Conservation (phyloP, 2,113 vertebrate genomes). For the Lepus americanus region DNA sequence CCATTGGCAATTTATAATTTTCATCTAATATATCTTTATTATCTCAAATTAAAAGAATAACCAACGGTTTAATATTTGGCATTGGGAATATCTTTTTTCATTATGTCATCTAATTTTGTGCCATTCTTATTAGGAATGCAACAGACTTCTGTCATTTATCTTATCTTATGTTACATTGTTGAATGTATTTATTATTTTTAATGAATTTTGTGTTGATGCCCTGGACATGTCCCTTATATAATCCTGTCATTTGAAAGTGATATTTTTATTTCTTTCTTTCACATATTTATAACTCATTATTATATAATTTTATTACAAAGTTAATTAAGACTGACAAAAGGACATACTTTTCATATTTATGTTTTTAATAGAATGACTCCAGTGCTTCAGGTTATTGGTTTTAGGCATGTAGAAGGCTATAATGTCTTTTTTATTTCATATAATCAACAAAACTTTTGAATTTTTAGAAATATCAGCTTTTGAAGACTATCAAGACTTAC, state of each 20-base stretch:
- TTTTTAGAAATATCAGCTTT: conserved; percentile 43
- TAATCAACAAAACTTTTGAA: conserved; percentile 36
- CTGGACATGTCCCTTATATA: conserved; percentile 54
- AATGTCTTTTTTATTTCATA: conserved; percentile 49
- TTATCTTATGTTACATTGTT: conserved; percentile 60
- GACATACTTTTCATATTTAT: conserved; percentile 61
- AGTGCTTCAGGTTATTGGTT: conserved; percentile 1
- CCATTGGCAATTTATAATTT: conserved; percentile 55
- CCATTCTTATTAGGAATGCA: conserved; percentile 61
- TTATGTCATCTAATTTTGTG: conserved; percentile 63
- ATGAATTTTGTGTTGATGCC: conserved; percentile 73
- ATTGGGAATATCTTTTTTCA: conserved; percentile 55
- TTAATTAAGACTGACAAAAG: conserved; percentile 73
- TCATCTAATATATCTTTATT: conserved; percentile 62
- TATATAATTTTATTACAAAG: conserved; percentile 70
- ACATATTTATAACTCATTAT: conserved; percentile 52
- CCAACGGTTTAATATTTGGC: conserved; percentile 66
- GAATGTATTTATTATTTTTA: conserved; percentile 74
- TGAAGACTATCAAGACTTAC: not conserved
- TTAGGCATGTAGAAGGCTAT: not conserved
- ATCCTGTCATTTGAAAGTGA: conserved; percentile 67
- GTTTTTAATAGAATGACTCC: conserved; percentile 24
- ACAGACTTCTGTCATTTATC: conserved; percentile 62
- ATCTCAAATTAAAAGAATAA: conserved; percentile 67
- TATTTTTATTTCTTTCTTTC: conserved; percentile 72